Percentiles rank a stretch among this genome's conserved stretches.
Evolutionary conservation across 2,113 vertebrate genomes (phyloP).

Genomic region (Vulpes ferrilata): DNA sequence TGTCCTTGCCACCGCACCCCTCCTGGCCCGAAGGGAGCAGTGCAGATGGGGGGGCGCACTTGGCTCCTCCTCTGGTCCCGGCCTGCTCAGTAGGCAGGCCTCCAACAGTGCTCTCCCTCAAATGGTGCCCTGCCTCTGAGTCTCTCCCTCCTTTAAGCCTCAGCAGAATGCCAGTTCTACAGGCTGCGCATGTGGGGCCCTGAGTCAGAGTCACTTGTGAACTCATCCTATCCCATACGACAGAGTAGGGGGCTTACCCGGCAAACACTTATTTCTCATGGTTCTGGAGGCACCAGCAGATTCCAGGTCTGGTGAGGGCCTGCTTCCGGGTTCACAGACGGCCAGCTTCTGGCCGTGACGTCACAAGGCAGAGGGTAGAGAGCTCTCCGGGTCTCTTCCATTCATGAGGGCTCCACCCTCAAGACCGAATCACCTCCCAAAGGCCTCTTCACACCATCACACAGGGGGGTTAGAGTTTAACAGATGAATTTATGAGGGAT

Average conservation of each 20-base stretch:
- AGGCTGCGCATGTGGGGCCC: background rate
- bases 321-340: fast-evolving
- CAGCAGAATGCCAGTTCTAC: background rate
- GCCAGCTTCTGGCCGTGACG: fast-evolving
- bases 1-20: fast-evolving
- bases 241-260: too few relatives aligned
- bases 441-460: background rate
- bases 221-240: background rate
- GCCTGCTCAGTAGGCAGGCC: too few relatives aligned
- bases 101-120: background rate
- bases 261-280: background rate
- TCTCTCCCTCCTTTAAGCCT: background rate
- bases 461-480: background rate
- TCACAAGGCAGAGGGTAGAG: background rate
- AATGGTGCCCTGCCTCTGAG: background rate
- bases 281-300: background rate
- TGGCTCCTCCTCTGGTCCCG: background rate
- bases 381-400: background rate
- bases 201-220: background rate
- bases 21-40: fast-evolving
- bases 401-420: background rate
- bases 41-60: fast-evolving
- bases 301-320: background rate
- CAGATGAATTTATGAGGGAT: background rate
- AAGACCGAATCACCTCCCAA: background rate